Evolutionary conservation across 1,140 invertebrate species (phyloP).

Genomic region (Heliconius eleuchia): DNA sequence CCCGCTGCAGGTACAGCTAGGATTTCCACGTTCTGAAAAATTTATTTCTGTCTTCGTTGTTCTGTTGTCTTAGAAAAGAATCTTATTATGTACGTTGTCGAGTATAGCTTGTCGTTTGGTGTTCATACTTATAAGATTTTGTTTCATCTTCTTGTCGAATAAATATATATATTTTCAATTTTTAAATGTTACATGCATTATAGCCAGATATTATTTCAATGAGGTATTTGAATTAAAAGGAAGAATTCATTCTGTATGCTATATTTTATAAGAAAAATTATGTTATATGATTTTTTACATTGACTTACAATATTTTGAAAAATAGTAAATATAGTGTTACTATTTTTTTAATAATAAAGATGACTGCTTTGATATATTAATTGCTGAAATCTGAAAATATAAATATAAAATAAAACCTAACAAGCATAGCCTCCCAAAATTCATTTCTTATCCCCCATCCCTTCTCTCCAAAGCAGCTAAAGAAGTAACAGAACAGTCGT

Average conservation of each 20-base stretch:
- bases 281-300: too few relatives aligned
- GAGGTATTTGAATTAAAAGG: too few relatives aligned
- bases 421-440: not conserved
- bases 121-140: slow-evolving; percentile 19
- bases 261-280: too few relatives aligned
- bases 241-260: too few relatives aligned
- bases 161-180: not conserved
- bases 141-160: not conserved
- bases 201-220: too few relatives aligned
- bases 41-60: slow-evolving; percentile 39
- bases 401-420: not conserved
- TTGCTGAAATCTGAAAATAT: not conserved
- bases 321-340: too few relatives aligned
- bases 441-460: not conserved
- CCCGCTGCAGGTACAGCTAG: slow-evolving; percentile 34
- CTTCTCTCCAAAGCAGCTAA: slow-evolving; percentile 17
- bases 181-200: too few relatives aligned
- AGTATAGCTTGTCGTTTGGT: slow-evolving; percentile 35
- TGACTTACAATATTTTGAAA: too few relatives aligned
- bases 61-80: slow-evolving; percentile 36
- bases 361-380: too few relatives aligned
- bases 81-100: slow-evolving; percentile 35
- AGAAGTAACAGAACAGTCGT: slow-evolving; percentile 27
- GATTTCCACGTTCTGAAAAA: slow-evolving; percentile 41
- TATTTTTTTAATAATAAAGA: too few relatives aligned